Evolutionary conservation across 2,797 vertebrate genomes (phyloP).

Genomic region (Hylomyscus alleni): DNA sequence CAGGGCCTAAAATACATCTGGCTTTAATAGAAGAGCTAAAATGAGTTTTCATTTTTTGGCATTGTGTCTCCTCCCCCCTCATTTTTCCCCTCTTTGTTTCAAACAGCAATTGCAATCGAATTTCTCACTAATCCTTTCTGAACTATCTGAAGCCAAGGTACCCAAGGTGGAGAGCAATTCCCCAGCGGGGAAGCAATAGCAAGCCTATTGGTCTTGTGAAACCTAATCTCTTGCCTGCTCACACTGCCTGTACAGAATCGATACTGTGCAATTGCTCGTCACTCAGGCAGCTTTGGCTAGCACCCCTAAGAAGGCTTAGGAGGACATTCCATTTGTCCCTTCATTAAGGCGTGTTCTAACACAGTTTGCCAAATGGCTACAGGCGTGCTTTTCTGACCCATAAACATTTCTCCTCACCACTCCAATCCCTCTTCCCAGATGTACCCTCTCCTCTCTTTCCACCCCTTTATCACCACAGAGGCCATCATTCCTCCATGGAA

Average conservation of each 20-base stretch:
- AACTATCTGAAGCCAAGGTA: slow-evolving; percentile 61
- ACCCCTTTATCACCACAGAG: neutral
- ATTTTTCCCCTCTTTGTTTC: slow-evolving; percentile 53
- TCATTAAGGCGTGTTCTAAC: neutral
- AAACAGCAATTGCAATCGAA: slow-evolving; percentile 59
- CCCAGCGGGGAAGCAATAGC: slow-evolving; percentile 54
- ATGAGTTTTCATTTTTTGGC: slow-evolving; percentile 82
- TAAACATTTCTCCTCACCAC: slow-evolving; percentile 9
- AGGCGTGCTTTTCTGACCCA: slow-evolving; percentile 61
- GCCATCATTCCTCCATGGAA: neutral
- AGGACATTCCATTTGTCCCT: slow-evolving; percentile 33
- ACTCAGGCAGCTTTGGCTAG: neutral
- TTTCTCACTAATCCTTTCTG: slow-evolving; percentile 72
- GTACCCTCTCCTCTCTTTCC: neutral
- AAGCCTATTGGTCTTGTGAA: slow-evolving; percentile 54
- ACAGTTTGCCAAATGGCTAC: slow-evolving; percentile 50
- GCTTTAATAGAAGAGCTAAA: slow-evolving; percentile 75
- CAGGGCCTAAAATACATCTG: slow-evolving; percentile 76
- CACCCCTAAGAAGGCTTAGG: neutral
- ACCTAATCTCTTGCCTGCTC: neutral
- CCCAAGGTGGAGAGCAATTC: slow-evolving; percentile 49
- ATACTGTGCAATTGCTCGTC: neutral
- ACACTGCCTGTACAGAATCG: neutral
- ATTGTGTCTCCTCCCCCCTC: slow-evolving; percentile 48
- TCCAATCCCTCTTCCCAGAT: neutral